Conservation (phyloP, 2,797 vertebrate genomes). For the Tenualosa ilisha region DNA sequence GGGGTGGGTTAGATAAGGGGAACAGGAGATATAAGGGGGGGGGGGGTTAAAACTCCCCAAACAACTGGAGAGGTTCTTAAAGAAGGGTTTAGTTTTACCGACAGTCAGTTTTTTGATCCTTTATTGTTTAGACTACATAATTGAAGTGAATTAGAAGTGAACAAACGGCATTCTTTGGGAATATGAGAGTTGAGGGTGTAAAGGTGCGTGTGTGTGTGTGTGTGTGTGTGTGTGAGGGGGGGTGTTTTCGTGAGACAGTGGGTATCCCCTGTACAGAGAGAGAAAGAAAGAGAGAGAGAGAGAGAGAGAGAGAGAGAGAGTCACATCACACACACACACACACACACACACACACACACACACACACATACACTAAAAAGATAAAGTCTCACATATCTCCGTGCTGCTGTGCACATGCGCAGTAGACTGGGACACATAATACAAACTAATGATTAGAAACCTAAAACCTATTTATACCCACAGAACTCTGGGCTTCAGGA, state of each 20-base stretch:
- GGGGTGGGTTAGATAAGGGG: neutral
- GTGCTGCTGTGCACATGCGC: neutral
- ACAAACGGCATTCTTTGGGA: neutral
- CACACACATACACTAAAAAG: neutral
- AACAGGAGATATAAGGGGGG: neutral
- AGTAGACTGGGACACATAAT: neutral
- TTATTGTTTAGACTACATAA: slow-evolving; percentile 43
- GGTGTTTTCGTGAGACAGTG: too few species aligned
- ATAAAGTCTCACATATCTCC: neutral
- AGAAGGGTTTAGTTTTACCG: slow-evolving; percentile 45
- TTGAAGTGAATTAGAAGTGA: neutral
- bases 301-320: slow-evolving; percentile 62
- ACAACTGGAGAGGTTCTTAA: slow-evolving; percentile 50
- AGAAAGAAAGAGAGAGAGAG: slow-evolving; percentile 62
- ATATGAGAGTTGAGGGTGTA: neutral
- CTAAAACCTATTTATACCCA: neutral
- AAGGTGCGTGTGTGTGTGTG: too few species aligned
- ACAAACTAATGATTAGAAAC: neutral
- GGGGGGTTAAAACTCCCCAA: slow-evolving; percentile 40
- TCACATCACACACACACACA: neutral
- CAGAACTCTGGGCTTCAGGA: neutral
- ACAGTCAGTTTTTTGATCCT: slow-evolving; percentile 41
- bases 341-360: neutral
- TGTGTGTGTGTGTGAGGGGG: too few species aligned
- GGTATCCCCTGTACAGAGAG: neutral